Base-by-base conservation (phyloP, 2,888 invertebrate species). In the Epistrophe grossulariae region DNA sequence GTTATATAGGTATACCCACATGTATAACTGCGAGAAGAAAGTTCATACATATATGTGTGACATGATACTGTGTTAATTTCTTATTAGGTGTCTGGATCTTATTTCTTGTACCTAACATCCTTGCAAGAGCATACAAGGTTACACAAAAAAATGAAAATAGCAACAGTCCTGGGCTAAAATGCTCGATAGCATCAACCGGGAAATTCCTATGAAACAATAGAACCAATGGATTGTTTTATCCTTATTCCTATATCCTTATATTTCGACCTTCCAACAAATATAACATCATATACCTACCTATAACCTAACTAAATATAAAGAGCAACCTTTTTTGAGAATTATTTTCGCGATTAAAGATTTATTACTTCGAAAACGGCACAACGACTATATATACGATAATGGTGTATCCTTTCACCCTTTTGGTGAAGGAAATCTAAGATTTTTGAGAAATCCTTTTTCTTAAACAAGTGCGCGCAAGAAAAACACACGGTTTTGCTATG, bases 11-110 rank as follows among this genome's bases (percentile, higher is more conserved):
- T 13, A 13, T 17, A 35, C 35, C 7, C 13, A 52, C 24, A 52
- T 24, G 24, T 24, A 13, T 52, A 52, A 13, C 24, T 24, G 2
- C 24, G 13, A 13, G 48, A 7, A 60, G 45, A 62, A 70, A 60
- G 73, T 70, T 81, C 85, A 81, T 73, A n/a, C n/a, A n/a, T n/a
- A n/a, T n/a, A 68, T 81, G 85, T 82, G 77, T 79, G 84, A 76
- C 79, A 76, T 48, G 84, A 71, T 71, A 66, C 84, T 74, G 87
- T 88, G 88, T 89, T 89, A 89, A 89, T 88, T 88, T 89, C 88
- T 84, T 88, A 89, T 89, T 89, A 89, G 84, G 85, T 84, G 78
- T 38, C 50, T n/a, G 73, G 52, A 48, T 85, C 40, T 84, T 60
- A 28, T 60, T 78, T 31, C 60, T 50, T 50, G 8, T 52, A 11